Conservation (phyloP, 1,140 invertebrate genomes). For the Galleria mellonella region DNA sequence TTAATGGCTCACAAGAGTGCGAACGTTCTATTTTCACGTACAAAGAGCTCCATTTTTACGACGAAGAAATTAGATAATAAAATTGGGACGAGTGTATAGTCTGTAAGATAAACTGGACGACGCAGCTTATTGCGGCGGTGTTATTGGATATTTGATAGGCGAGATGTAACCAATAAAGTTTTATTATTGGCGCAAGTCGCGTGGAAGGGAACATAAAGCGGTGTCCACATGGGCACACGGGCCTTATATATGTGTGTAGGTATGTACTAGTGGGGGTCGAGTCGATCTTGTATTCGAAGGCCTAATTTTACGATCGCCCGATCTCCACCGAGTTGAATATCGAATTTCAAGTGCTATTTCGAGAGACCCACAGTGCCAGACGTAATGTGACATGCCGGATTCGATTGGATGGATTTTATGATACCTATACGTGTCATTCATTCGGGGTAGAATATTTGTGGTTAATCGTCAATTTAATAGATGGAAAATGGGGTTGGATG, state of each 20-base stretch:
- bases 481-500: slow-evolving; percentile 35
- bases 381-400: slow-evolving; percentile 63
- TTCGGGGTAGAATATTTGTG: slow-evolving; percentile 36
- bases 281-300: slow-evolving; percentile 30
- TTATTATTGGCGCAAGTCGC: slow-evolving; percentile 44
- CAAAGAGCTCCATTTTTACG: slow-evolving; percentile 10
- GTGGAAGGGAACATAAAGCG: slow-evolving; percentile 28
- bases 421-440: slow-evolving; percentile 37
- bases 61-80: slow-evolving; percentile 24
- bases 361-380: slow-evolving; percentile 40
- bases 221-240: slow-evolving; percentile 10
- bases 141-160: slow-evolving; percentile 47
- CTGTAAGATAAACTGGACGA: slow-evolving; percentile 22
- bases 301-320: slow-evolving; percentile 63
- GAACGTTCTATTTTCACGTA: slow-evolving; percentile 8
- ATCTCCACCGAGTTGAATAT: slow-evolving; percentile 50
- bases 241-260: slow-evolving; percentile 3
- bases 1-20: slow-evolving; percentile 11
- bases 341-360: slow-evolving; percentile 67
- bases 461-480: slow-evolving; percentile 48
- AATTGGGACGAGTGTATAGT: slow-evolving; percentile 17
- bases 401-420: slow-evolving; percentile 66
- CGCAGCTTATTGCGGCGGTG: slow-evolving; percentile 26
- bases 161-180: slow-evolving; percentile 44
- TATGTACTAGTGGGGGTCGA: slow-evolving; percentile 23